Conservation (phyloP, 2,113 vertebrate genomes). For the Marmota monax region DNA sequence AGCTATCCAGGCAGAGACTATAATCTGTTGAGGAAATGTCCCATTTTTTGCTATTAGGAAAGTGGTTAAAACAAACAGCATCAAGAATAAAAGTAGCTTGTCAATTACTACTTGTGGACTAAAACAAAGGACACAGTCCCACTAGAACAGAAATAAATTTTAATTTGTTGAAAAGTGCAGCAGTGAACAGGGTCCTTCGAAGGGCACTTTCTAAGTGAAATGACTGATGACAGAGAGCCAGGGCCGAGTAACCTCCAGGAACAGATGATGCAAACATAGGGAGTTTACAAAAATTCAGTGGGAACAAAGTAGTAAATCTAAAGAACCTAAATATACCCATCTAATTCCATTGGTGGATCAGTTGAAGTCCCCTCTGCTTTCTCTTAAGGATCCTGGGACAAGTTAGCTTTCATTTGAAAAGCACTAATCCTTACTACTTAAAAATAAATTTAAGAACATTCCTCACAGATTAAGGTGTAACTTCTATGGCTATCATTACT, state of each 20-base stretch:
- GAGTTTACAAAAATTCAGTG: conserved; percentile 21
- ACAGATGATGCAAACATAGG: background rate
- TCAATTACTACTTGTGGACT: conserved; percentile 28
- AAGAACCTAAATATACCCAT: background rate
- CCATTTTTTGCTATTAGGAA: background rate
- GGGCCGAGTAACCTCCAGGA: conserved; percentile 48
- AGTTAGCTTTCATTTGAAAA: conserved; percentile 11
- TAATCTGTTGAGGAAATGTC: background rate
- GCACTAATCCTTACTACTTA: background rate
- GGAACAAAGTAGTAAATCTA: background rate
- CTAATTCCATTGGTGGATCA: background rate
- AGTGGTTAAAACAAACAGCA: background rate
- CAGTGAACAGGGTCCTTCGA: conserved; percentile 90
- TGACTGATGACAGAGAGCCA: conserved; percentile 66
- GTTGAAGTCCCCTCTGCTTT: conserved; percentile 9
- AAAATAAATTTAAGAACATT: conserved; percentile 34
- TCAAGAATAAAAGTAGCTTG: background rate
- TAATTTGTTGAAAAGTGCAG: conserved; percentile 90
- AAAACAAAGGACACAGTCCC: conserved; percentile 63
- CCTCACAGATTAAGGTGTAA: conserved; percentile 1
- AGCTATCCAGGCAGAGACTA: background rate
- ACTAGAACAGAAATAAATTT: conserved; percentile 79
- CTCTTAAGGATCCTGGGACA: conserved; percentile 25
- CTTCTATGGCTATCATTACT: background rate
- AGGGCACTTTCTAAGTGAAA: conserved; percentile 90